phyloP scores from a whole-genome alignment of 2,888 invertebrate genomes.

The Cistogaster globosa region DNA sequence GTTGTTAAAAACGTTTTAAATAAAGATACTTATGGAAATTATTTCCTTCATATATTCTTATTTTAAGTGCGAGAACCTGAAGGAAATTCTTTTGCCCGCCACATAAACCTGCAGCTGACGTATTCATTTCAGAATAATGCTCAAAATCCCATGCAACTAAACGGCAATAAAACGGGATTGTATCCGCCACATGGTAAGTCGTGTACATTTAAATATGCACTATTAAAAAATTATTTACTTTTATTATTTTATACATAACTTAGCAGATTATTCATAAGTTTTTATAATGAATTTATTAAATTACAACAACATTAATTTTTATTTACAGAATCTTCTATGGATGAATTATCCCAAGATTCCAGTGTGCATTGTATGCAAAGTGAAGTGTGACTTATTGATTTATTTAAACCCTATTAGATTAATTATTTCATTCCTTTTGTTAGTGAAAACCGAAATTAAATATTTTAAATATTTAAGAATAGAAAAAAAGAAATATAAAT shows the following conservation, averaged over 20 bases:
- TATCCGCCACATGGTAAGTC: slow-evolving; percentile 86
- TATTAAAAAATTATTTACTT: no score
- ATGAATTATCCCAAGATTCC: slow-evolving; percentile 94
- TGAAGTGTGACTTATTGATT: slow-evolving; percentile 85
- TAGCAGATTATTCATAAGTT: no score
- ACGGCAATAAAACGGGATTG: slow-evolving; percentile 83
- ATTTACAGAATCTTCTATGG: slow-evolving; percentile 90
- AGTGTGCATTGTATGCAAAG: slow-evolving; percentile 93
- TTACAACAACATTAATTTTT: background rate
- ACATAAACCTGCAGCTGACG: slow-evolving; percentile 93
- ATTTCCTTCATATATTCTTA: slow-evolving; percentile 78
- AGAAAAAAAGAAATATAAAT: slow-evolving; percentile 44
- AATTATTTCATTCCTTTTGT: slow-evolving; percentile 46
- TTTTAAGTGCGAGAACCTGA: slow-evolving; percentile 88
- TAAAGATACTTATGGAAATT: slow-evolving; percentile 56
- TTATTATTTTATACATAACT: no score
- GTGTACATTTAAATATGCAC: no score
- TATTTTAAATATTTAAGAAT: slow-evolving; percentile 56
- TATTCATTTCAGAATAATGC: slow-evolving; percentile 94
- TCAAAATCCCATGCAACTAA: slow-evolving; percentile 83
- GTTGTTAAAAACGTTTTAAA: background rate
- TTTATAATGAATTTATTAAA: no score
- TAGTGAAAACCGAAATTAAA: slow-evolving; percentile 30
- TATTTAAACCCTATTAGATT: slow-evolving; percentile 72
- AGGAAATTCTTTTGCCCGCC: slow-evolving; percentile 89